phyloP scores from a whole-genome alignment of 1,140 invertebrate species.

The Vanessa tameamea region DNA sequence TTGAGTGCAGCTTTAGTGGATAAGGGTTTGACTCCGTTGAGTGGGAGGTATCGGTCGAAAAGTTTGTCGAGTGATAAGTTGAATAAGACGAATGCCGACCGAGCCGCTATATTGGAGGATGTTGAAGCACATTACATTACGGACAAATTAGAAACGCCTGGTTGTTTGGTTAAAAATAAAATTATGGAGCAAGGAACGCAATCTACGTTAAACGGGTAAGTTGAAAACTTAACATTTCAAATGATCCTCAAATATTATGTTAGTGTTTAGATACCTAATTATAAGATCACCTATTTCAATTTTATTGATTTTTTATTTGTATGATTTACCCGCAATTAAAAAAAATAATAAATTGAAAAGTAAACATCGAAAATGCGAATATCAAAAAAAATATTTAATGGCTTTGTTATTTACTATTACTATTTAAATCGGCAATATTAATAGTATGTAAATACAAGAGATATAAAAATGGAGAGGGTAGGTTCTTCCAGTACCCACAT shows the following conservation, averaged over 20 bases:
- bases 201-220: conserved; percentile 53
- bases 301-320: no score
- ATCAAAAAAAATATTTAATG: no score
- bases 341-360: no score
- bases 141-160: conserved; percentile 68
- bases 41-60: conserved; percentile 67
- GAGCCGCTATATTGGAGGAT: conserved; percentile 73
- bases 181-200: conserved; percentile 60
- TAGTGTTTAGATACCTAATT: no score
- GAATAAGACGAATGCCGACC: conserved; percentile 68
- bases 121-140: conserved; percentile 68
- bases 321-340: no score
- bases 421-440: no score
- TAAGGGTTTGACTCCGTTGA: conserved; percentile 63
- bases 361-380: no score
- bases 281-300: no score
- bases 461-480: no score
- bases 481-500: no score
- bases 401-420: no score
- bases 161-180: conserved; percentile 67
- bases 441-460: no score
- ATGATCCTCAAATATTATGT: background rate
- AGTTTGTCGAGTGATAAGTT: conserved; percentile 78
- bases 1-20: conserved; percentile 59
- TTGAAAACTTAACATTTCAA: background rate